Conservation (phyloP, 64 coral and sea anemone genomes). For the Montipora sp. region DNA sequence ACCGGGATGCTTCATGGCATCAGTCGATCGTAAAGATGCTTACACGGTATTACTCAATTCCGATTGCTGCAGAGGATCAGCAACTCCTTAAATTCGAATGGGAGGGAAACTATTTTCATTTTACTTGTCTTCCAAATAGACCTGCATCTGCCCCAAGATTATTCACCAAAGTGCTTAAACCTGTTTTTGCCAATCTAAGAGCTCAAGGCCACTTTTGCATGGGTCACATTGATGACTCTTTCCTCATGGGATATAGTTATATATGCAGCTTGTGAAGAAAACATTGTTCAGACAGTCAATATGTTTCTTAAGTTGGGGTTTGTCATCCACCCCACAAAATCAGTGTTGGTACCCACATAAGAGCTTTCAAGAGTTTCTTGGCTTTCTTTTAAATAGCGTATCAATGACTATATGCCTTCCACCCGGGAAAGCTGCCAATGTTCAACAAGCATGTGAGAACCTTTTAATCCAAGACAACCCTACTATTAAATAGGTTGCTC, state of each 20-base stretch:
- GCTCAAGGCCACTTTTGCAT: slow-evolving; percentile 49
- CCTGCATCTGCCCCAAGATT: slow-evolving; percentile 43
- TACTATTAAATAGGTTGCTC: no score
- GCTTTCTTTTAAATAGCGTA: slow-evolving; percentile 45
- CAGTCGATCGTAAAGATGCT: no score
- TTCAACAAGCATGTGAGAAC: no score
- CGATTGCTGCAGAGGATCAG: no score
- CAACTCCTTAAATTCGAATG: no score
- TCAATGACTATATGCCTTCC: slow-evolving; percentile 25
- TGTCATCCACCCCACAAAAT: slow-evolving; percentile 59
- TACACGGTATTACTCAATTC: no score
- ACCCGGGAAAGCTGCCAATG: background rate
- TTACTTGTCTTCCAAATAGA: slow-evolving; percentile 38
- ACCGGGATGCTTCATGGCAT: no score
- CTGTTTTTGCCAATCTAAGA: slow-evolving; percentile 41
- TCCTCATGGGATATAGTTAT: background rate
- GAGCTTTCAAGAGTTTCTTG: slow-evolving; percentile 45
- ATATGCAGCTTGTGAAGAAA: background rate
- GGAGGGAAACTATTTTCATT: no score
- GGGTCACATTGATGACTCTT: slow-evolving; percentile 37
- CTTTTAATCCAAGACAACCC: no score
- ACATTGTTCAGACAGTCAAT: slow-evolving; percentile 20
- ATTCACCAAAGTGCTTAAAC: slow-evolving; percentile 60
- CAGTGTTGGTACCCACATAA: slow-evolving; percentile 54
- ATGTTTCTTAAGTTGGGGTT: slow-evolving; percentile 62